phyloP scores from a whole-genome alignment of 2,113 vertebrate species.

The Noctilio leporinus region DNA sequence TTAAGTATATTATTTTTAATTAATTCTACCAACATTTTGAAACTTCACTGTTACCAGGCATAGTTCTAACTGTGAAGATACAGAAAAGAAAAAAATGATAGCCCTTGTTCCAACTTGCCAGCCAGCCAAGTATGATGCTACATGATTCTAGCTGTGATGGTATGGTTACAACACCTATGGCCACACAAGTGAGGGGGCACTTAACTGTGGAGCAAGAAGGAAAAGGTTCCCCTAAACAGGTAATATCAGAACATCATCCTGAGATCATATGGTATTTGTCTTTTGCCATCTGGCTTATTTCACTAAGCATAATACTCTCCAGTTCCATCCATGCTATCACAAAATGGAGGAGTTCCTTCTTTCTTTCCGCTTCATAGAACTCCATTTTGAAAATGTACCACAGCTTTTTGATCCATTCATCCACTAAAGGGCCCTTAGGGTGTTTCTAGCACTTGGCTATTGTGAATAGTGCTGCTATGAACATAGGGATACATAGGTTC shows the following conservation, averaged over 20 bases:
- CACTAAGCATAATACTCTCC: too few species aligned
- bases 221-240: not conserved
- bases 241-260: not conserved
- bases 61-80: not conserved
- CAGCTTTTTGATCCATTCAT: too few species aligned
- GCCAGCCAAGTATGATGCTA: not conserved
- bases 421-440: too few species aligned
- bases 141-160: not conserved
- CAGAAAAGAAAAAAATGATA: not conserved
- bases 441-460: too few species aligned
- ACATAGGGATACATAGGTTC: too few species aligned
- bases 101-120: not conserved
- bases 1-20: not conserved
- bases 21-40: not conserved
- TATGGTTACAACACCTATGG: accelerated
- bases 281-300: too few species aligned
- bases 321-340: too few species aligned
- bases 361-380: too few species aligned
- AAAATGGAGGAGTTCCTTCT: too few species aligned
- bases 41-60: not conserved
- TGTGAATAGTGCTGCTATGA: too few species aligned
- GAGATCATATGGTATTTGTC: too few species aligned
- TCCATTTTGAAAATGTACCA: too few species aligned
- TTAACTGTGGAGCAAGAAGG: not conserved
- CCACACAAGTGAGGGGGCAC: not conserved